Evolutionary conservation across 2,888 invertebrate genomes (phyloP), one percentile per base, ranked within the genome.

Genomic region (Subacronicta megacephala): DNA sequence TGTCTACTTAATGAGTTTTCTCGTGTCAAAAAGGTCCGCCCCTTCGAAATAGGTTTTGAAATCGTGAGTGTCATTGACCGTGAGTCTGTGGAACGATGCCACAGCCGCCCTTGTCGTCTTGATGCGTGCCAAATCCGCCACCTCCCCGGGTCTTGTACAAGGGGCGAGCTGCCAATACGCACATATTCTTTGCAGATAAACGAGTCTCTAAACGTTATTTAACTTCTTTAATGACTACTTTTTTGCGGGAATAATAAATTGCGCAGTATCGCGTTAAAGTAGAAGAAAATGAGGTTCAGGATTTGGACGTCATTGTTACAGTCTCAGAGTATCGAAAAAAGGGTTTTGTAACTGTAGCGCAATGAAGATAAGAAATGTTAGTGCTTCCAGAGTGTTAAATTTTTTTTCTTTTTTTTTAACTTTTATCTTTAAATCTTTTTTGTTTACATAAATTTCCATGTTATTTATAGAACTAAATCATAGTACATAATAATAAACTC

Each of bases 11-110:
- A 58, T 57, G 47, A 33, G 44, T 33, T 43, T 35, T 33, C 35
- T 36, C 38, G 51, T 49, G n/a, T 36, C 31, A 20, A 33, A 49
- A 56, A 57, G 49, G 54, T 53, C 45, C 64, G 43, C 18, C 65
- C 62, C 52, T 42, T 69, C 37, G 23, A 41, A 62, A 56, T 53
- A 54, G 26, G 61, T 67, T 66, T 53, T 65, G 60, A 73, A 77
- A 71, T 74, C 58, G 65, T 59, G 60, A 77, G 77, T 81, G 83
- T 84, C 83, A 81, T 78, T 83, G 84, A 84, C 82, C 83, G 74
- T 76, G 78, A 61, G 69, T 43, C 31, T 53, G 45, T 70, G 66
- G 71, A 68, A 63, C 54, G 50, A 60, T 76, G 80, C 77, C 77
- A 75, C 71, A 69, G 66, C 72, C 75, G 64, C 69, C 65, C 78